These are phyloP conservation scores for Pegoplata infirma DNA, from an alignment of 2,888 invertebrate species.

Conservation along the genomic window DNA sequence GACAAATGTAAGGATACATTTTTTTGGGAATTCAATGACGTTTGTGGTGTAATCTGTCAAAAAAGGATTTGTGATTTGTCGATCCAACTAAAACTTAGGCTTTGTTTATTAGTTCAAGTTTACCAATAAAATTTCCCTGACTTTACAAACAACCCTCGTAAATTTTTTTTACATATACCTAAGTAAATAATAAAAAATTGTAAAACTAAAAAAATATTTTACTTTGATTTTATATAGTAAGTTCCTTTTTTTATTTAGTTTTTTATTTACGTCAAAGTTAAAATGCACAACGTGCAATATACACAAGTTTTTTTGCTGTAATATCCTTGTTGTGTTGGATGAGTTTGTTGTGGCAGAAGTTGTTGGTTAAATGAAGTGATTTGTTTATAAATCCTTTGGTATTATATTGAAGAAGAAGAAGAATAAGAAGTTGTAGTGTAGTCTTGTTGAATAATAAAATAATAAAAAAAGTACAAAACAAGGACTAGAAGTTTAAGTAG, in stretches of 20 bases:
- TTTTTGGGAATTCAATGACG: too few species aligned
- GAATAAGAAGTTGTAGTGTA: too few species aligned
- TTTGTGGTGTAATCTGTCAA: too few species aligned
- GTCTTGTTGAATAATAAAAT: conserved; percentile 22
- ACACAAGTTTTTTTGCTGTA: conserved; percentile 2
- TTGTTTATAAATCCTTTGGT: conserved; percentile 50
- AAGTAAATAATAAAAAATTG: conserved; percentile 30
- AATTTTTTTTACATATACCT: conserved; percentile 9
- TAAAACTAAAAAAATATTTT: conserved; percentile 18
- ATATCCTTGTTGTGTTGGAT: conserved; percentile 31
- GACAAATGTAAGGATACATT: too few species aligned
- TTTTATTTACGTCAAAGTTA: conserved; percentile 38
- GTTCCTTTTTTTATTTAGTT: conserved; percentile 5
- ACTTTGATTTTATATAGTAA: conserved; percentile 30
- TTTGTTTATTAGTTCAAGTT: too few species aligned
- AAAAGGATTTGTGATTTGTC: too few species aligned
- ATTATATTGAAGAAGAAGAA: conserved; percentile 19
- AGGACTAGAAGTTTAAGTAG: conserved; percentile 11
- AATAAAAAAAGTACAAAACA: too few species aligned
- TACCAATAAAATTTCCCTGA: not conserved
- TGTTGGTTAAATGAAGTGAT: conserved; percentile 53
- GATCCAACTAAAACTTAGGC: too few species aligned
- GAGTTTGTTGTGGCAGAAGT: conserved; percentile 16
- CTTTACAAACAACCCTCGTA: conserved; percentile 40
- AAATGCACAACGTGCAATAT: conserved; percentile 45